These are phyloP conservation scores for Lepas anatifera DNA, from an alignment of 2,888 invertebrate genomes.

Conservation along the genomic window DNA sequence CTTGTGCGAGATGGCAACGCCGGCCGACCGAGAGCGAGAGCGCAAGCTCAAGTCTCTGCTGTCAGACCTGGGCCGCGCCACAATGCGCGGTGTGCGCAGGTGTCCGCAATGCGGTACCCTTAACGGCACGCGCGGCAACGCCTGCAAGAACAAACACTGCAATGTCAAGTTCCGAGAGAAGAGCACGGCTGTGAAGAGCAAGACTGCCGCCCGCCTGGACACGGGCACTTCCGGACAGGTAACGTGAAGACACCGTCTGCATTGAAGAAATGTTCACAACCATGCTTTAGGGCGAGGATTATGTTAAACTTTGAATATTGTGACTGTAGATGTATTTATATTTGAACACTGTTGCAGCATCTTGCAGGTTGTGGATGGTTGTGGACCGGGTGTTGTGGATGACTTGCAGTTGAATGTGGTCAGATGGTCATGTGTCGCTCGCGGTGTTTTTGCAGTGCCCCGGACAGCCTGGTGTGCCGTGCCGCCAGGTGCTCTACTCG, in stretches of 20 bases:
- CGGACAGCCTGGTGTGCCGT: too few relatives aligned
- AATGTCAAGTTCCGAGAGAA: constrained; percentile 44
- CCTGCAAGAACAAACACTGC: constrained; percentile 58
- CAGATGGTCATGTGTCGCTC: too few relatives aligned
- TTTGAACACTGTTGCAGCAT: too few relatives aligned
- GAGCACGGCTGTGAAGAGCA: constrained; percentile 32
- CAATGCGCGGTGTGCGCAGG: constrained; percentile 55
- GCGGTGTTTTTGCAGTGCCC: too few relatives aligned
- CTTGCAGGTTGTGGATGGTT: too few relatives aligned
- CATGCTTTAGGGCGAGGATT: too few relatives aligned
- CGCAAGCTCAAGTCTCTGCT: constrained; percentile 32
- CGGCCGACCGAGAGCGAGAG: constrained; percentile 12
- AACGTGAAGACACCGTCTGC: neutral
- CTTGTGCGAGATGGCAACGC: neutral
- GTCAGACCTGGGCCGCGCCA: constrained; percentile 49
- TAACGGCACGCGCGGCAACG: constrained; percentile 60
- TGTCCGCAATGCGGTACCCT: constrained; percentile 61
- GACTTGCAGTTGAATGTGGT: too few relatives aligned
- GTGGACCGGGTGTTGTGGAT: too few relatives aligned
- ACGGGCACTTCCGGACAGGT: constrained; percentile 35
- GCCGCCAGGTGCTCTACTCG: too few relatives aligned
- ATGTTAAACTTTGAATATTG: too few relatives aligned
- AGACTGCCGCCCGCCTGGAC: constrained; percentile 52
- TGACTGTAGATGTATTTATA: too few relatives aligned
- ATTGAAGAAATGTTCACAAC: too few relatives aligned